Percentiles rank a stretch among this genome's conserved stretches.
phyloP scores from a whole-genome alignment of 2,113 vertebrate species.

The Hyaena hyaena region DNA sequence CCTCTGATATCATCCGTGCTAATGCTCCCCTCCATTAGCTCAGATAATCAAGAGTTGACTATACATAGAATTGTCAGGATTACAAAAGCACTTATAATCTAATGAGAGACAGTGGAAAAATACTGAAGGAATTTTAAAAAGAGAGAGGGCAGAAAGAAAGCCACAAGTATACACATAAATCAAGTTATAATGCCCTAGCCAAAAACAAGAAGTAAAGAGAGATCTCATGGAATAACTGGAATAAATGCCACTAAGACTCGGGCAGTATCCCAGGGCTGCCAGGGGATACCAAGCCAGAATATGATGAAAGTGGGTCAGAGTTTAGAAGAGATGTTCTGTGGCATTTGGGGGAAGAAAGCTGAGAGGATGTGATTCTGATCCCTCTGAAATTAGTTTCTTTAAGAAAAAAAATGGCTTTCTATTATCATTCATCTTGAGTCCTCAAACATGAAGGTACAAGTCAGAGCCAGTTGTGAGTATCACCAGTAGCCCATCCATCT shows the following conservation, averaged over 20 bases:
- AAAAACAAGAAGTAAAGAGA: conserved; percentile 3
- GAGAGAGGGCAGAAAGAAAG: background rate
- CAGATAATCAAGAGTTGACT: conserved; percentile 80
- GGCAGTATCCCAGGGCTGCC: background rate
- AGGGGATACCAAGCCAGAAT: background rate
- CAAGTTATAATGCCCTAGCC: background rate
- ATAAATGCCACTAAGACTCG: background rate
- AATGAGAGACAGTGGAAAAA: conserved; percentile 68
- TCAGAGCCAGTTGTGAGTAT: background rate
- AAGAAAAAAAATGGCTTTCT: background rate
- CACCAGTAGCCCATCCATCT: background rate
- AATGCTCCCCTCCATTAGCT: conserved; percentile 80
- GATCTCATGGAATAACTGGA: background rate
- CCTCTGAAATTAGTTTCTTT: conserved; percentile 23
- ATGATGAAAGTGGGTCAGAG: background rate
- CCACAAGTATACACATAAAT: background rate
- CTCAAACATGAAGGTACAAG: background rate
- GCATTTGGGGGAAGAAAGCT: background rate
- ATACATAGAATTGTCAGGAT: conserved; percentile 71
- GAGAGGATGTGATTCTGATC: background rate
- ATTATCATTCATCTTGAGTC: background rate
- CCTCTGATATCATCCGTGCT: conserved; percentile 74
- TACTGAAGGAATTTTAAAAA: conserved; percentile 40
- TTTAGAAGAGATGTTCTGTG: background rate
- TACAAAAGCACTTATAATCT: conserved; percentile 64